phyloP scores from a whole-genome alignment of 2,113 vertebrate species.

The Deroptyus accipitrinus region DNA sequence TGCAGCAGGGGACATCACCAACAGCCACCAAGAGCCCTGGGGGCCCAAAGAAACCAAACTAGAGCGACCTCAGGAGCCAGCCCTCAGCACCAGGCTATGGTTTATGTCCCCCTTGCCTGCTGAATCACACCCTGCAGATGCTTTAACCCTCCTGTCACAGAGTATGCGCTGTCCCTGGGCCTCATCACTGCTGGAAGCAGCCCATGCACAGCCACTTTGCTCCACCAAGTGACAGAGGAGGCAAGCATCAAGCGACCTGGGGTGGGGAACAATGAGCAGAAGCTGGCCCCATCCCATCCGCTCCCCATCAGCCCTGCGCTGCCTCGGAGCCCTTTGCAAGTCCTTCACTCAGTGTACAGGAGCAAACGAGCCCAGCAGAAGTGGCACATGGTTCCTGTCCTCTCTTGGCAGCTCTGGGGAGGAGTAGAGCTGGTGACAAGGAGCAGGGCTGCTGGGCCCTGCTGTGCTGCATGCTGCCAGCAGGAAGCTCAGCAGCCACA shows the following conservation, averaged over 20 bases:
- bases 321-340: neutral
- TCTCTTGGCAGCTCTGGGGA: neutral
- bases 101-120: neutral
- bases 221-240: neutral
- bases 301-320: fast-evolving
- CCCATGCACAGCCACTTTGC: fast-evolving
- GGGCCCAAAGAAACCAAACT: slow-evolving; percentile 16
- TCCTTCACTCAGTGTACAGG: neutral
- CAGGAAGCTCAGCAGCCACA: neutral
- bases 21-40: neutral
- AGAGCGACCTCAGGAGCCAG: neutral
- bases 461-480: neutral
- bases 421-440: neutral
- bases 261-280: neutral
- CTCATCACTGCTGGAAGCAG: neutral
- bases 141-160: neutral
- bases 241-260: neutral
- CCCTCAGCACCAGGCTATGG: neutral
- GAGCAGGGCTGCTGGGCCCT: neutral
- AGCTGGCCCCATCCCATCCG: neutral
- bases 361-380: neutral
- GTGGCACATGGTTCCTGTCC: neutral
- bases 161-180: neutral
- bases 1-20: neutral
- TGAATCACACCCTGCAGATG: neutral